Conservation (phyloP, 2,113 vertebrate species). For the Osmerus mordax region DNA sequence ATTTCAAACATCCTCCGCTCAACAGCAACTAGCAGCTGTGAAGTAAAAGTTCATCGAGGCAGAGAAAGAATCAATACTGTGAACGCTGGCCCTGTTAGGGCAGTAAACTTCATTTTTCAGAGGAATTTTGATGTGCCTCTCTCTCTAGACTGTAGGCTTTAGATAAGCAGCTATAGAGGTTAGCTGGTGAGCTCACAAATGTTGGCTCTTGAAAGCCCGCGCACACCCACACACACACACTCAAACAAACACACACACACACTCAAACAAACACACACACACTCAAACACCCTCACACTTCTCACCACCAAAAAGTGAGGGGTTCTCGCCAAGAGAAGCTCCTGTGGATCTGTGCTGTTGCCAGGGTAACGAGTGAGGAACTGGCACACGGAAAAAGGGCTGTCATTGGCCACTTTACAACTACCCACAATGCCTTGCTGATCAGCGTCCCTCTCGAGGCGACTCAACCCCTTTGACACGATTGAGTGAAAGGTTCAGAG, state of each 20-base stretch:
- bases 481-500: no score
- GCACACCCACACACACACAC: neutral
- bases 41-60: neutral
- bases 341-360: conserved; percentile 61
- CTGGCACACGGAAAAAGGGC: conserved; percentile 61
- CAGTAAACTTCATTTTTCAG: neutral
- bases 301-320: conserved; percentile 37
- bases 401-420: conserved; percentile 63
- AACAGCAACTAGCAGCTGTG: neutral
- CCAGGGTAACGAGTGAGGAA: conserved; percentile 59
- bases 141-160: neutral
- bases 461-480: no score
- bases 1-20: no score
- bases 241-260: conserved; percentile 3
- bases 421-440: conserved; percentile 59
- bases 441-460: neutral
- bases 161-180: neutral
- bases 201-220: neutral
- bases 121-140: neutral
- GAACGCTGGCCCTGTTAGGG: neutral
- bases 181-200: neutral
- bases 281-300: neutral
- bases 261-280: conserved; percentile 11
- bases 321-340: conserved; percentile 25
- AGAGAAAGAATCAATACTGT: neutral